Evolutionary conservation across 2,113 vertebrate species (phyloP).

Genomic region (Oryctolagus cuniculus): mOryCun1.1 NC_091441.1:105541501-105542000

Average conservation of each 20-base stretch:
- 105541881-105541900: not conserved
- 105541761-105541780: not conserved
- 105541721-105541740: constrained; percentile 55
- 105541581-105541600: constrained; percentile 52
- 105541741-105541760: constrained; percentile 32
- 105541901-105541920: not conserved
- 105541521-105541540: constrained; percentile 66
- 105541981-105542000: constrained; percentile 43
- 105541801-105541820: not conserved
- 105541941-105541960: not conserved
- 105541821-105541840: not conserved
- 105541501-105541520: constrained; percentile 13
- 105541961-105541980: not conserved
- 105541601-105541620: constrained; percentile 67
- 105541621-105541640: constrained; percentile 62
- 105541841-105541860: not conserved
- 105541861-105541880: not conserved
- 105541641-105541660: constrained; percentile 68
- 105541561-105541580: constrained; percentile 68
- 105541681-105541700: constrained; percentile 67
- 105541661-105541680: constrained; percentile 69
- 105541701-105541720: constrained; percentile 78
- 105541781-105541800: not conserved
- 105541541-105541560: constrained; percentile 68
- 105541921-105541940: not conserved